Conservation (phyloP, 2,797 vertebrate species). For the Enteromius viviparus region DNA sequence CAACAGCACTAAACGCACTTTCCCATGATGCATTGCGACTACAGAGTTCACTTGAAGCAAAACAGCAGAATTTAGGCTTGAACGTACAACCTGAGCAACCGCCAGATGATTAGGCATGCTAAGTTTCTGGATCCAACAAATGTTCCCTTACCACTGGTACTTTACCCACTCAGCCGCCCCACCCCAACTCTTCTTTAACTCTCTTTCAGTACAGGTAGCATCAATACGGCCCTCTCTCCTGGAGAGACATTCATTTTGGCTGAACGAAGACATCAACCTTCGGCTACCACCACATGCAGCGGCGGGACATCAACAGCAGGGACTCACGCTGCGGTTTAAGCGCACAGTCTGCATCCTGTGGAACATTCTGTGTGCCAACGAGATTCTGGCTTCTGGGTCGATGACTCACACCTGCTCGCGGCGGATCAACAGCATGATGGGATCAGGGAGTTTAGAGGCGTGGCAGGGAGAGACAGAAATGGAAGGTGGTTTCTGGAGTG, state of each 20-base stretch:
- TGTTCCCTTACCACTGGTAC: background rate
- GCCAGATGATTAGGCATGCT: background rate
- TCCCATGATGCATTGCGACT: background rate
- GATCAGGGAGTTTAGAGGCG: constrained; percentile 51
- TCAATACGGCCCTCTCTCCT: background rate
- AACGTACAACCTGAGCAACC: background rate
- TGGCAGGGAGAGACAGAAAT: constrained; percentile 34
- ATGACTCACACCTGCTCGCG: constrained; percentile 43
- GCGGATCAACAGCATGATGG: constrained; percentile 34
- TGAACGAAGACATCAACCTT: constrained; percentile 21
- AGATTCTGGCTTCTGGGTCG: constrained; percentile 18
- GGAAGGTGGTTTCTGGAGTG: constrained; percentile 44
- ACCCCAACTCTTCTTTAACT: background rate
- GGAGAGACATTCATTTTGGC: constrained; percentile 12
- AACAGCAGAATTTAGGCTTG: background rate
- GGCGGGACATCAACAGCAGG: constrained; percentile 27
- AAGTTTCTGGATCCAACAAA: background rate
- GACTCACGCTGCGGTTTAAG: constrained; percentile 33
- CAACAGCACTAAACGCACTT: background rate
- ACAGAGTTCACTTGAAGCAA: background rate
- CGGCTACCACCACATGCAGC: background rate
- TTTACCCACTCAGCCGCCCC: background rate
- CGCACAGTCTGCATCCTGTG: constrained; percentile 20
- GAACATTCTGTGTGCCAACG: constrained; percentile 18
- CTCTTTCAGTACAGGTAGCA: background rate